Conservation (phyloP, 1,140 invertebrate species). For the Triops longicaudatus region DNA sequence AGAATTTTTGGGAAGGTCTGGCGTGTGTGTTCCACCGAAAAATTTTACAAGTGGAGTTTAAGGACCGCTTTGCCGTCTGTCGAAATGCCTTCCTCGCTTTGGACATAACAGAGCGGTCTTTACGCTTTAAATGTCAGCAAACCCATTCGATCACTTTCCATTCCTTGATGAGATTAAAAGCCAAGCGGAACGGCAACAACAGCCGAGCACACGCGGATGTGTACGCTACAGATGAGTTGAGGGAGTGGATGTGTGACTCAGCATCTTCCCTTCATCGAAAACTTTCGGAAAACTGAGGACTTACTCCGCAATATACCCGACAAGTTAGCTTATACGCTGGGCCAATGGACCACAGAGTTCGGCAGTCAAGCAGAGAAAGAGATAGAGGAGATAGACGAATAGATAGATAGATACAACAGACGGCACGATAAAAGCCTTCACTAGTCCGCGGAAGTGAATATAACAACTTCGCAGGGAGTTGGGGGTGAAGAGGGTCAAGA, state of each 20-base stretch:
- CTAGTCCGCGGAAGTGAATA: background rate
- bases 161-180: slow-evolving; percentile 9
- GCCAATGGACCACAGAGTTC: background rate
- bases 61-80: too few relatives aligned
- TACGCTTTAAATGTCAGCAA: background rate
- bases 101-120: background rate
- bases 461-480: background rate
- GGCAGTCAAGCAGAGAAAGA: background rate
- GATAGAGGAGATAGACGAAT: background rate
- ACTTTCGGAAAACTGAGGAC: background rate
- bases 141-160: background rate
- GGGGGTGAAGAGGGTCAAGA: background rate
- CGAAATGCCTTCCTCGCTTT: too few relatives aligned
- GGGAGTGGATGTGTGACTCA: background rate
- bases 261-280: background rate
- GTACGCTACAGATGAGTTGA: background rate
- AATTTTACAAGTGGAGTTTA: background rate
- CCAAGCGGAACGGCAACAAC: background rate
- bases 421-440: slow-evolving; percentile 1
- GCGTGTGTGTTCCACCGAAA: background rate
- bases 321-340: background rate
- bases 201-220: background rate
- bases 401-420: background rate
- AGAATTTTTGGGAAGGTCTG: background rate
- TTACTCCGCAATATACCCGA: too few relatives aligned